phyloP scores from a whole-genome alignment of 2,888 invertebrate genomes.

The Rhimphoctona megacephalus region DNA sequence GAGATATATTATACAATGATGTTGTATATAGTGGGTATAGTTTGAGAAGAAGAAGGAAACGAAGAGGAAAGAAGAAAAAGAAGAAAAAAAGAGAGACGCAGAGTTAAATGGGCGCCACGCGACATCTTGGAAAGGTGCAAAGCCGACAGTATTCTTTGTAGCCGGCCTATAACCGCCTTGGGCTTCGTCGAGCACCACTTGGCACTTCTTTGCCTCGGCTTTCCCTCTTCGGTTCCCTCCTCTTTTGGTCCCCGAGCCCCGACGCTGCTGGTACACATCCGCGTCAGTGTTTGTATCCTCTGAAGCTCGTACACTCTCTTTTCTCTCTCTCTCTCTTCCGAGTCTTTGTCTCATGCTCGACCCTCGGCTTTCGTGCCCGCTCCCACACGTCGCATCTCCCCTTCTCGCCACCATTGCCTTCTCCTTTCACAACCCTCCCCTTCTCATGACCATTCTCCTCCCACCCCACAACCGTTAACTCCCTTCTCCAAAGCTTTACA shows the following conservation, averaged over 20 bases:
- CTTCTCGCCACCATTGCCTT: conserved; percentile 54
- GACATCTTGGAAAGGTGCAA: conserved; percentile 84
- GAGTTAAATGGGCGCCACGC: conserved; percentile 76
- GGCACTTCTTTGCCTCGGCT: conserved; percentile 78
- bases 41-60: conserved; percentile 32
- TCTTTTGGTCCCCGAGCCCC: conserved; percentile 47
- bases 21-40: background rate
- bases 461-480: conserved; percentile 31
- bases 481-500: conserved; percentile 55
- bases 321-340: conserved; percentile 68
- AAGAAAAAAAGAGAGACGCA: conserved; percentile 52
- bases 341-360: conserved; percentile 70
- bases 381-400: conserved; percentile 23
- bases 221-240: conserved; percentile 58
- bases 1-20: background rate
- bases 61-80: conserved; percentile 35
- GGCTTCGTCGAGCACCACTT: conserved; percentile 78
- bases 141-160: conserved; percentile 85
- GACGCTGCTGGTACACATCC: conserved; percentile 35
- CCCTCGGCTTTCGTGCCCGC: conserved; percentile 61
- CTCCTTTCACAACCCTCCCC: conserved; percentile 49
- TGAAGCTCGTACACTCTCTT: conserved; percentile 53
- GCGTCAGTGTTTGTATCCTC: conserved; percentile 63
- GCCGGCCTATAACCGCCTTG: conserved; percentile 79
- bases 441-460: background rate